Evolutionary conservation across 2,113 vertebrate genomes (phyloP).

Genomic region (Empidonax traillii): DNA sequence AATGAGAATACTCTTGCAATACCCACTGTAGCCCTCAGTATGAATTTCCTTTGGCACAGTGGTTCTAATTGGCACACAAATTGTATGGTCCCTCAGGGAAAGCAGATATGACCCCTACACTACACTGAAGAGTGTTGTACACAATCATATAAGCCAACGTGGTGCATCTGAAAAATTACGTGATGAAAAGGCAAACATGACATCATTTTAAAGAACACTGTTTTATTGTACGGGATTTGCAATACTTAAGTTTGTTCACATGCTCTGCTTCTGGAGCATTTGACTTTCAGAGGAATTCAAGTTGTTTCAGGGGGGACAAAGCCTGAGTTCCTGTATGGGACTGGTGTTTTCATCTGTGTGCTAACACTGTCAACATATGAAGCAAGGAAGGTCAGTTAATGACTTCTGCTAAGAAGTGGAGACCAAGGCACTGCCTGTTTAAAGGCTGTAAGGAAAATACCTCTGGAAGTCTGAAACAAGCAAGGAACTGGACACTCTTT

Average conservation of each 20-base stretch:
- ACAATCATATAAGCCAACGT: neutral
- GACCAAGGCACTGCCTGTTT: neutral
- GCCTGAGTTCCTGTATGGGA: neutral
- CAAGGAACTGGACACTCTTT: neutral
- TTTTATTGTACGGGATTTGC: neutral
- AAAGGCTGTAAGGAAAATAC: neutral
- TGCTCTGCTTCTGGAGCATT: neutral
- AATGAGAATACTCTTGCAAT: neutral
- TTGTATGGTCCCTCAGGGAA: neutral
- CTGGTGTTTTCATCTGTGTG: neutral
- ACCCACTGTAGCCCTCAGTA: neutral
- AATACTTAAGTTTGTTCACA: neutral
- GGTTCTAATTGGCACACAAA: neutral
- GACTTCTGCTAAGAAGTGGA: neutral
- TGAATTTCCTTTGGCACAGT: neutral
- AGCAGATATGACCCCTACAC: neutral
- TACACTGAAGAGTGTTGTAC: neutral
- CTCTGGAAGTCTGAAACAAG: neutral
- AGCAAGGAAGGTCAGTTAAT: neutral
- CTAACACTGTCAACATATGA: neutral
- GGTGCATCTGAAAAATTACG: neutral
- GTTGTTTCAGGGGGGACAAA: neutral
- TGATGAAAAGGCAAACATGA: neutral
- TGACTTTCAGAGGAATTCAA: neutral
- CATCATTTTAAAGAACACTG: neutral